These are phyloP conservation scores for Poeciliopsis turneri DNA, from an alignment of 2,797 vertebrate genomes.

Conservation along the genomic window DNA sequence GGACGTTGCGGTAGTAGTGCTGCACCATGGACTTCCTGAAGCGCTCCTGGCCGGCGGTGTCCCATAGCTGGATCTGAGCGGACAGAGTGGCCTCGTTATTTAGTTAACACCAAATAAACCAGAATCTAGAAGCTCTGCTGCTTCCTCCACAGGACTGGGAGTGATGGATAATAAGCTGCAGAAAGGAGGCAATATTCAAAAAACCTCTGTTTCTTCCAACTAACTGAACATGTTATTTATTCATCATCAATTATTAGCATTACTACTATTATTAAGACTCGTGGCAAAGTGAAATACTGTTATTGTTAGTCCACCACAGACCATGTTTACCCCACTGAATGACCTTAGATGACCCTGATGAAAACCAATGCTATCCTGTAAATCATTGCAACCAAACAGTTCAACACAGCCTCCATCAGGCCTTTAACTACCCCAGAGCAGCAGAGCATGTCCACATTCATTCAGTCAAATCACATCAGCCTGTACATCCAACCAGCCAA, in stretches of 20 bases:
- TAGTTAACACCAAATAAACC: background rate
- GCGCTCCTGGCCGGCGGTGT: constrained; percentile 96
- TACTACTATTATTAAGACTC: background rate
- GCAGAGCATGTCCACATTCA: background rate
- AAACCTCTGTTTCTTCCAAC: background rate
- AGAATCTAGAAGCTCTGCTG: background rate
- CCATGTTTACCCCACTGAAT: background rate
- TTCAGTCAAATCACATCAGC: background rate
- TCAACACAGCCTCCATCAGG: background rate
- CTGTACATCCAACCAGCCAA: background rate
- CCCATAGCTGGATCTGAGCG: constrained; percentile 95
- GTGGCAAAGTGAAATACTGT: background rate
- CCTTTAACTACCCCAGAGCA: background rate
- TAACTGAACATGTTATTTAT: background rate
- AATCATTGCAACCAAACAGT: background rate
- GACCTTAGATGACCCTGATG: background rate
- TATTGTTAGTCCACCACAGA: background rate
- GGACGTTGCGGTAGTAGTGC: constrained; percentile 97
- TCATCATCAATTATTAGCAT: no score
- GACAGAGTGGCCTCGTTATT: background rate
- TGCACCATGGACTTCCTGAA: constrained; percentile 99
- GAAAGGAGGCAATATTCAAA: background rate
- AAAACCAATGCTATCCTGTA: background rate
- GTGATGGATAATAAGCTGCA: background rate
- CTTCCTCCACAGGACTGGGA: background rate